phyloP scores from a whole-genome alignment of 2,113 vertebrate species.

The human (Homo sapiens) region GRCh38 chr13:98318501-98319000 shows the following conservation, averaged over 20 bases:
- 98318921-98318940: background rate
- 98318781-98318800: background rate
- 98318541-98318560: background rate
- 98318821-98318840: background rate
- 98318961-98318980: too few relatives aligned
- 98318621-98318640: background rate
- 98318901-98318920: background rate
- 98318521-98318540: background rate
- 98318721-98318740: background rate
- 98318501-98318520: background rate
- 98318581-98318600: background rate
- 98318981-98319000: too few relatives aligned
- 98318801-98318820: background rate
- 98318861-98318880: background rate
- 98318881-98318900: background rate
- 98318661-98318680: background rate
- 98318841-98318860: background rate
- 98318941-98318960: too few relatives aligned
- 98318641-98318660: background rate
- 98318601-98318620: background rate
- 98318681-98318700: background rate
- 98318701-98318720: background rate
- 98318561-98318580: background rate
- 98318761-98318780: too few relatives aligned
- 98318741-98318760: background rate